Evolutionary conservation across 2,888 invertebrate species (phyloP).

Genomic region (Anodontia alba): DNA sequence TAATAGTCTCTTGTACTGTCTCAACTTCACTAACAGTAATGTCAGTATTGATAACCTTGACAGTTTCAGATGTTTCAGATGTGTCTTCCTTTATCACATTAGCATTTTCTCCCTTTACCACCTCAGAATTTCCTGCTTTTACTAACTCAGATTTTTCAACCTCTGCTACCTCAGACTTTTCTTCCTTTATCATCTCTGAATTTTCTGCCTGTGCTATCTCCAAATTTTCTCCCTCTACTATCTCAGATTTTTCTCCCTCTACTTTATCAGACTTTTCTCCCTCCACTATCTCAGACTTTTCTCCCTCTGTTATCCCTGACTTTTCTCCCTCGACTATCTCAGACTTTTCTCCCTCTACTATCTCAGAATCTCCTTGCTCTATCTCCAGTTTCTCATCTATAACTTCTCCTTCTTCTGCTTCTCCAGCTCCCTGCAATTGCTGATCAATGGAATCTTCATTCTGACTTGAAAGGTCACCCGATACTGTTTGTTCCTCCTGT

Average conservation of each 20-base stretch:
- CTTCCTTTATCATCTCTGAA: neutral
- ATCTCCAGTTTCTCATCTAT: conserved; percentile 29
- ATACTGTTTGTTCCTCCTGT: neutral
- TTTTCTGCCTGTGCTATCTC: neutral
- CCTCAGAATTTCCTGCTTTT: neutral
- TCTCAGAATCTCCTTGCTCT: too few relatives aligned
- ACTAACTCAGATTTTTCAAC: neutral
- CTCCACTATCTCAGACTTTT: neutral
- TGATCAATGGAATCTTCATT: neutral
- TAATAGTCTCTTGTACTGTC: neutral
- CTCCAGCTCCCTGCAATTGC: conserved; percentile 21
- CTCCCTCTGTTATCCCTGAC: neutral
- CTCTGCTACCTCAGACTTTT: too few relatives aligned
- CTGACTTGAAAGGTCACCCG: neutral
- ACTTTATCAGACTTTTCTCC: neutral
- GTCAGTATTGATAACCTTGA: too few relatives aligned
- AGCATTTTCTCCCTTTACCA: too few relatives aligned
- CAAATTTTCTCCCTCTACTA: neutral
- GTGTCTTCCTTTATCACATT: too few relatives aligned
- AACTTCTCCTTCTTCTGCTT: conserved; percentile 47
- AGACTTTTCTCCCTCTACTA: neutral
- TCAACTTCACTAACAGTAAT: neutral
- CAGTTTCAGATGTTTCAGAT: too few relatives aligned
- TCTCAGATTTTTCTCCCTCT: too few relatives aligned
- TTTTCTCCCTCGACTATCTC: neutral